Evolutionary conservation across 2,113 vertebrate genomes (phyloP).

Genomic region (Cairina moschata): DNA sequence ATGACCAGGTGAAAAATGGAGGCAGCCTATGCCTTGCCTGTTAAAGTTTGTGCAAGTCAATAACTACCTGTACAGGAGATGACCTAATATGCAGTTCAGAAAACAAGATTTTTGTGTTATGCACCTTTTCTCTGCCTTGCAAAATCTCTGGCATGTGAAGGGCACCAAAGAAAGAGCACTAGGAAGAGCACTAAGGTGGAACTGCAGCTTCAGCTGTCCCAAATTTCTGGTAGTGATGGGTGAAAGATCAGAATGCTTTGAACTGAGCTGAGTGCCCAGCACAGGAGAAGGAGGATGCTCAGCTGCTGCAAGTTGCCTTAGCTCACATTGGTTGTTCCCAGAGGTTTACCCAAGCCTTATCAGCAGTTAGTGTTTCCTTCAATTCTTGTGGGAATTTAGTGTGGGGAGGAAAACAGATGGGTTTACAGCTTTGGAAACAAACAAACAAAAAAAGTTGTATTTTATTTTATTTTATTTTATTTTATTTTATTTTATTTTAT

Average conservation of each 20-base stretch:
- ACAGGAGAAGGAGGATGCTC: not conserved
- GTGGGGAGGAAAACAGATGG: not conserved
- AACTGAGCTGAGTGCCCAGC: not conserved
- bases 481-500: not conserved
- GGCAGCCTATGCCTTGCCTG: not conserved
- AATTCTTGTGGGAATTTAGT: not conserved
- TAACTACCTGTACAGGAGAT: not conserved
- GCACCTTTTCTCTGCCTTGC: not conserved
- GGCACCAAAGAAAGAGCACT: not conserved
- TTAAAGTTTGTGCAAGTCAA: fast-evolving
- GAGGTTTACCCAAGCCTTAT: not conserved
- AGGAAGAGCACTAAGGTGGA: not conserved
- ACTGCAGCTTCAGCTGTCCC: not conserved
- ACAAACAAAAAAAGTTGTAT: too few relatives aligned
- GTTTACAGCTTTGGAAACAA: not conserved
- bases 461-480: not conserved
- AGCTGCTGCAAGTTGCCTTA: not conserved
- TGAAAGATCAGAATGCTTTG: not conserved
- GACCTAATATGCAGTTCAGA: not conserved
- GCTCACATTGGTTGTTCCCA: not conserved
- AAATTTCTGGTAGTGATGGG: not conserved
- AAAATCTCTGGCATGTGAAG: not conserved
- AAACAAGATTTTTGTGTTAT: not conserved
- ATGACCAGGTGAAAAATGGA: not conserved
- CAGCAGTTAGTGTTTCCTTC: not conserved